Percentiles rank a stretch among this genome's conserved stretches.
Conservation (phyloP, 2,888 invertebrate species). For the Hofmannophila pseudospretella region DNA sequence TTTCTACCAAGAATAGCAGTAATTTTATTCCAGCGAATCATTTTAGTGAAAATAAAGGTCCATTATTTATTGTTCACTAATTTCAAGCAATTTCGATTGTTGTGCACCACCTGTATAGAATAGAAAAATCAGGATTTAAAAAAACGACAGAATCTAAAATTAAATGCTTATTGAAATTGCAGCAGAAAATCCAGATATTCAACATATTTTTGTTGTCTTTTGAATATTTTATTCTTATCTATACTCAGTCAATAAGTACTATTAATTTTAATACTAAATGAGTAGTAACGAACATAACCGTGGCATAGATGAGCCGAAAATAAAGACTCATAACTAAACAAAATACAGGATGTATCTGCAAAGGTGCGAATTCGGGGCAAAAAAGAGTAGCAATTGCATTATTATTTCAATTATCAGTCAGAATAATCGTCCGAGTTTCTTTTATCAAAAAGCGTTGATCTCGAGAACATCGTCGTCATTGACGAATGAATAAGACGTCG, state of each 20-base stretch:
- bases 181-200: slow-evolving; percentile 38
- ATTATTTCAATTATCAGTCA: too few relatives aligned
- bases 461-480: too few relatives aligned
- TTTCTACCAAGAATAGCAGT: too few relatives aligned
- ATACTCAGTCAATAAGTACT: slow-evolving; percentile 68
- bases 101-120: neutral
- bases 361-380: too few relatives aligned
- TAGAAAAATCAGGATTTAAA: neutral
- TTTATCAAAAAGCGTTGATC: too few relatives aligned
- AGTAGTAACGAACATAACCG: slow-evolving; percentile 23
- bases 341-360: too few relatives aligned
- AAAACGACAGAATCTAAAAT: slow-evolving; percentile 34
- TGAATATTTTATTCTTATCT: slow-evolving; percentile 54
- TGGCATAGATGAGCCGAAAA: neutral
- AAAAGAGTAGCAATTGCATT: too few relatives aligned
- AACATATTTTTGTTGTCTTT: slow-evolving; percentile 32
- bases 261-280: slow-evolving; percentile 51
- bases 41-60: neutral
- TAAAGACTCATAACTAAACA: too few relatives aligned
- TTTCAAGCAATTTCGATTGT: neutral
- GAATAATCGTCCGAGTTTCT: too few relatives aligned
- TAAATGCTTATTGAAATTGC: slow-evolving; percentile 68
- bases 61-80: neutral
- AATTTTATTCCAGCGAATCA: too few relatives aligned
- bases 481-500: too few relatives aligned